Percentiles rank a stretch among this genome's conserved stretches.
These are phyloP conservation scores for Acleris sparsana DNA, from an alignment of 2,888 invertebrate genomes.

Conservation along the genomic window DNA sequence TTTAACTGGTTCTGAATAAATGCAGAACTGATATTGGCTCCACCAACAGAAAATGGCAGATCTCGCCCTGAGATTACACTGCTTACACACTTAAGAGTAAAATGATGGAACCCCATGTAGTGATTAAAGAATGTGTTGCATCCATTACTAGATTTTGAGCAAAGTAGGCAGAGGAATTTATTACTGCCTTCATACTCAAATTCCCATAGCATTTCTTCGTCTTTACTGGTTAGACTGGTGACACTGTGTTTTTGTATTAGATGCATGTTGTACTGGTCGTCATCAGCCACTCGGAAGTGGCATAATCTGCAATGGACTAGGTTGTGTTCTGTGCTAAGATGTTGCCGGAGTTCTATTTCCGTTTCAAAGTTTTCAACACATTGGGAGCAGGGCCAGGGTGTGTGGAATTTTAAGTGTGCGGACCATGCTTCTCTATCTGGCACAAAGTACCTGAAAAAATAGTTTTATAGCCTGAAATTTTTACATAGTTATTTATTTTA, in stretches of 20 bases:
- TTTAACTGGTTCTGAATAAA: constrained; percentile 67
- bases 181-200: constrained; percentile 57
- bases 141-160: constrained; percentile 61
- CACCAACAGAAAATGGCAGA: constrained; percentile 65
- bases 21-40: constrained; percentile 67
- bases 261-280: constrained; percentile 68
- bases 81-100: constrained; percentile 75
- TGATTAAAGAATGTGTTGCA: constrained; percentile 68
- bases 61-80: constrained; percentile 65
- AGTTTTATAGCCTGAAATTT: no score
- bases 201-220: constrained; percentile 66
- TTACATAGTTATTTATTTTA: no score
- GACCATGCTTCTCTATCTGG: constrained; percentile 68
- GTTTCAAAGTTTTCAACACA: constrained; percentile 64
- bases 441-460: constrained; percentile 72
- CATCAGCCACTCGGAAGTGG: constrained; percentile 67
- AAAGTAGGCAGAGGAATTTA: constrained; percentile 68
- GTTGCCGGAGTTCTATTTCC: constrained; percentile 60
- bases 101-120: constrained; percentile 75
- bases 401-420: constrained; percentile 67
- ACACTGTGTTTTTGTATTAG: constrained; percentile 73
- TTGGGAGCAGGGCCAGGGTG: constrained; percentile 77
- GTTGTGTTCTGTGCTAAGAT: constrained; percentile 63
- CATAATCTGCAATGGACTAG: constrained; percentile 76
- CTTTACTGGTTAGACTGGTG: constrained; percentile 57